Conservation (phyloP, 2,888 invertebrate genomes). For the Drosophila pegasa region DNA sequence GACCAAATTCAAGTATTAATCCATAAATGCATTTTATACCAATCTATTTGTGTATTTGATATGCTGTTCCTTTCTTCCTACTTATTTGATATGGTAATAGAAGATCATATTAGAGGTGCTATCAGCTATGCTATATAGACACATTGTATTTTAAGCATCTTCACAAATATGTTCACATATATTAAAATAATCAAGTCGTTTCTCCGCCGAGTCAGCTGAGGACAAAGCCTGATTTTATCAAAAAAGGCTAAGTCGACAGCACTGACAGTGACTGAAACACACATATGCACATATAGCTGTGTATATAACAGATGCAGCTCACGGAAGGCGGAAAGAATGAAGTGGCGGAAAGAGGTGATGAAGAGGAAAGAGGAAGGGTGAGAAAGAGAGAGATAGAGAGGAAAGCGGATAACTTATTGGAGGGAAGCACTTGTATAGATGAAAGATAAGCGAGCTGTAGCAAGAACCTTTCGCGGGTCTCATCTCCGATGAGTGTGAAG, state of each 20-base stretch:
- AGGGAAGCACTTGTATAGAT: slow-evolving; percentile 9
- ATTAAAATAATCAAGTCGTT: no score
- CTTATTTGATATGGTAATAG: no score
- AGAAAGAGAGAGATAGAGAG: not conserved
- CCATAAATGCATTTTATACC: no score
- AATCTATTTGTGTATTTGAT: no score
- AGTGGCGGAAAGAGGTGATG: no score
- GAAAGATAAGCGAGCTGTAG: slow-evolving; percentile 47
- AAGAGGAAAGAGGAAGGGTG: not conserved
- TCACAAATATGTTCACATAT: no score
- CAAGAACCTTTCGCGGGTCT: slow-evolving; percentile 48
- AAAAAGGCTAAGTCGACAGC: not conserved
- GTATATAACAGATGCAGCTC: not conserved
- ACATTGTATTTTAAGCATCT: no score
- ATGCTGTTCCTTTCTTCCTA: no score
- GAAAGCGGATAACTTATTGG: not conserved
- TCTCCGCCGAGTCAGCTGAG: no score
- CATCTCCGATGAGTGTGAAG: slow-evolving; percentile 51
- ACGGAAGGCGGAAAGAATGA: not conserved
- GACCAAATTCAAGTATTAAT: no score
- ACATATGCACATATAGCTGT: not conserved
- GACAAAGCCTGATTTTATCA: not conserved
- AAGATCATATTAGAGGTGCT: no score
- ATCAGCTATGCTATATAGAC: no score
- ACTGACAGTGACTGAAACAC: slow-evolving; percentile 2